Conservation (phyloP, 2,888 invertebrate species). For the Ectropis crepuscularia region DNA sequence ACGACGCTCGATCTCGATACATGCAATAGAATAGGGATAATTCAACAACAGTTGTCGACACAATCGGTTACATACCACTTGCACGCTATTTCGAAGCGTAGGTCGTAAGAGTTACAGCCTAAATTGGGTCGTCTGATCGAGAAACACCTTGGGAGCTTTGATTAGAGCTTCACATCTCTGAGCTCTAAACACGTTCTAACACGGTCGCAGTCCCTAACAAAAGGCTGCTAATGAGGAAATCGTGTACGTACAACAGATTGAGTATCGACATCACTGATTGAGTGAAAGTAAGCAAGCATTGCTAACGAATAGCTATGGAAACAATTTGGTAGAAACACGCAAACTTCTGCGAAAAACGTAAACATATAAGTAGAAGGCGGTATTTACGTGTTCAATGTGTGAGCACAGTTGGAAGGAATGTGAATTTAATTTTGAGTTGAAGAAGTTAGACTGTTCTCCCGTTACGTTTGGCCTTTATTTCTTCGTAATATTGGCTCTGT, state of each 20-base stretch:
- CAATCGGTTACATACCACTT: slow-evolving; percentile 42
- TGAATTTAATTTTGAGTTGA: slow-evolving; percentile 43
- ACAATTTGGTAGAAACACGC: slow-evolving; percentile 47
- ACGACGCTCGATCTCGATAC: slow-evolving; percentile 44
- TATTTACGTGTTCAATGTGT: slow-evolving; percentile 18
- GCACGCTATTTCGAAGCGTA: slow-evolving; percentile 36
- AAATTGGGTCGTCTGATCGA: slow-evolving; percentile 29
- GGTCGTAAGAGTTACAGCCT: slow-evolving; percentile 33
- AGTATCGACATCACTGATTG: slow-evolving; percentile 63
- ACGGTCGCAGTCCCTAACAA: slow-evolving; percentile 63
- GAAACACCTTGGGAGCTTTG: slow-evolving; percentile 63
- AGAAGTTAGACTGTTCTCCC: slow-evolving; percentile 40
- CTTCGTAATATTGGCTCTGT: slow-evolving; percentile 11
- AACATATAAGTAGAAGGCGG: neutral
- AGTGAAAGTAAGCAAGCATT: slow-evolving; percentile 71
- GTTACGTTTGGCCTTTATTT: slow-evolving; percentile 20
- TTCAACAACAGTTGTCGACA: slow-evolving; percentile 48
- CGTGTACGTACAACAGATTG: slow-evolving; percentile 66
- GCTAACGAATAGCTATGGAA: slow-evolving; percentile 31
- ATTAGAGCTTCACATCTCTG: slow-evolving; percentile 58
- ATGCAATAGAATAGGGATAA: slow-evolving; percentile 46
- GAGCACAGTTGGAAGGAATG: slow-evolving; percentile 33
- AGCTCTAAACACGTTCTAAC: slow-evolving; percentile 47
- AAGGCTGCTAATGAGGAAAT: slow-evolving; percentile 79
- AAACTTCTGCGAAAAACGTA: slow-evolving; percentile 54